phyloP scores from a whole-genome alignment of 2,888 invertebrate genomes.

The Drosophila setosimentum region DNA sequence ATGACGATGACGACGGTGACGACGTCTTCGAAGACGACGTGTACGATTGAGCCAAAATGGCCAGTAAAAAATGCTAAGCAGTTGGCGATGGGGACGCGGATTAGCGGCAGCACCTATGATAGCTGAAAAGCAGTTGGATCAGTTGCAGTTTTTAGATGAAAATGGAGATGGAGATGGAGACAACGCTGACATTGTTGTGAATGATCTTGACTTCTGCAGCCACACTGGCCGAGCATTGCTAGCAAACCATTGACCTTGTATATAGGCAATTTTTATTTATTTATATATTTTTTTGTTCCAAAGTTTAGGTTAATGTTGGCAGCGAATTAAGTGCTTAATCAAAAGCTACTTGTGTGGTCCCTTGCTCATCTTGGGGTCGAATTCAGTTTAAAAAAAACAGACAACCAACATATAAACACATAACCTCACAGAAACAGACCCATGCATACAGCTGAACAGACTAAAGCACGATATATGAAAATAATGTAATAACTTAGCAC shows the following conservation, averaged over 20 bases:
- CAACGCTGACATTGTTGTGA: conserved; percentile 24
- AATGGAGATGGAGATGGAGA: conserved; percentile 27
- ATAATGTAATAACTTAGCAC: conserved; percentile 66
- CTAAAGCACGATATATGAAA: conserved; percentile 32
- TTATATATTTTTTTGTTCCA: conserved; percentile 4
- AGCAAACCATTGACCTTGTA: conserved; percentile 14
- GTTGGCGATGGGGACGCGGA: conserved; percentile 27
- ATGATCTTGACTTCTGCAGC: conserved; percentile 47
- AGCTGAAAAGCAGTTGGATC: conserved; percentile 33
- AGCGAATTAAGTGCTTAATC: neutral
- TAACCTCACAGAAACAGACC: neutral
- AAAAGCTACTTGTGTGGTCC: conserved; percentile 52
- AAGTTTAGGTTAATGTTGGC: conserved; percentile 58
- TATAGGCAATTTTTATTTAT: neutral
- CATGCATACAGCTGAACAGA: neutral
- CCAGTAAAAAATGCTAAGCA: conserved; percentile 59
- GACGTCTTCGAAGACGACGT: conserved; percentile 29
- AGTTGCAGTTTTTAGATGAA: conserved; percentile 7
- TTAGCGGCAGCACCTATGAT: conserved; percentile 43
- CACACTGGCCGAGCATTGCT: conserved; percentile 36
- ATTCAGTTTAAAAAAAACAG: conserved; percentile 30
- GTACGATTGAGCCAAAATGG: conserved; percentile 62
- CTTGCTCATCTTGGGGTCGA: conserved; percentile 44
- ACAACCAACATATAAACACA: conserved; percentile 4
- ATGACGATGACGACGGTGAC: conserved; percentile 17